Percentiles rank a stretch among this genome's conserved stretches.
Evolutionary conservation across 2,113 vertebrate species (phyloP).

Genomic region (Nothocercus julius): DNA sequence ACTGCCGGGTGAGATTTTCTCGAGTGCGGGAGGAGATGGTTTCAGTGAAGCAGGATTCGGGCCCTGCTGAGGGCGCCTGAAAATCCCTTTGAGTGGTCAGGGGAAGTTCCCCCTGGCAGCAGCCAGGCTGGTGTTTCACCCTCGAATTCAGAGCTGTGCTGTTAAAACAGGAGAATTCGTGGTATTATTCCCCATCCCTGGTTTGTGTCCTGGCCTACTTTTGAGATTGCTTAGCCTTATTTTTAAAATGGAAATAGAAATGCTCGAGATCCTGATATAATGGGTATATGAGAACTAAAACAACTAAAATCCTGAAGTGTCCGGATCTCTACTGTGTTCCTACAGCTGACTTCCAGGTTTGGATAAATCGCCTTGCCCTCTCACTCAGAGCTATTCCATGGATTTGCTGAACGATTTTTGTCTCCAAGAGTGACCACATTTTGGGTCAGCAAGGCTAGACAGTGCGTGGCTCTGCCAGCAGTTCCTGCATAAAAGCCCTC

Average conservation of each 20-base stretch:
- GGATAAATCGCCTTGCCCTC: slow-evolving; percentile 20
- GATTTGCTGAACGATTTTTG: slow-evolving; percentile 29
- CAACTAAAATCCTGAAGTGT: not conserved
- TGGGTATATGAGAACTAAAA: not conserved
- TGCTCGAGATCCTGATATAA: not conserved
- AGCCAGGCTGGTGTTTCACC: not conserved
- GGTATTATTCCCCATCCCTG: not conserved
- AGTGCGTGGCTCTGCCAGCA: slow-evolving; percentile 28
- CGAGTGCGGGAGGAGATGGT: not conserved
- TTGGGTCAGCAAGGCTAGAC: slow-evolving; percentile 61
- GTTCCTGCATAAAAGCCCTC: slow-evolving; percentile 10
- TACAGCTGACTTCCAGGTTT: not conserved
- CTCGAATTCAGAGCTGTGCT: not conserved
- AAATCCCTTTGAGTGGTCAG: not conserved
- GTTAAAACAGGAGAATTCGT: not conserved
- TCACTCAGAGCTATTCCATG: slow-evolving; percentile 2
- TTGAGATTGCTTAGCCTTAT: not conserved
- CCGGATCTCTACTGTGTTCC: not conserved
- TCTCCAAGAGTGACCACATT: slow-evolving; percentile 23
- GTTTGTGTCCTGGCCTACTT: not conserved
- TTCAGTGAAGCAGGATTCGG: not conserved
- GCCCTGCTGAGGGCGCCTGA: not conserved
- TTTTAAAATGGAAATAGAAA: not conserved
- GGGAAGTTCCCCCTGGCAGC: not conserved
- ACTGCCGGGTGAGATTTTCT: not conserved